phyloP scores from a whole-genome alignment of 1,140 invertebrate species.

The Drosophila aff. region DNA sequence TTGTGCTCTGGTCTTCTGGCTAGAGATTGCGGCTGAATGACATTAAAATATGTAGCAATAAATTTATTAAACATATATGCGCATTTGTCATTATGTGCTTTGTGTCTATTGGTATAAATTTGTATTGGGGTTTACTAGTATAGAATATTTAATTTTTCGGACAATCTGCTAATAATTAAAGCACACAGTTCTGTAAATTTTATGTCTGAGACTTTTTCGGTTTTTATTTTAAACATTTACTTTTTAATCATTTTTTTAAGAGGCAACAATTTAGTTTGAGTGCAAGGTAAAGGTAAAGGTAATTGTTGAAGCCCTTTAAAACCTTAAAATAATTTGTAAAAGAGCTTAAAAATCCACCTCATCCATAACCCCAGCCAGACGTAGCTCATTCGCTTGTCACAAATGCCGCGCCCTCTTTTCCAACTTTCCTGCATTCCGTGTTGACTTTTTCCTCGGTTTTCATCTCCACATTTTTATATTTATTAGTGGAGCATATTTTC shows the following conservation, averaged over 20 bases:
- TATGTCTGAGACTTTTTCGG: neutral
- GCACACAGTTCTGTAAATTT: rapidly evolving
- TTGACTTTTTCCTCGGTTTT: constrained; percentile 1
- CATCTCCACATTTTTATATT: constrained; percentile 30
- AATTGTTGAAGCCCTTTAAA: too few species aligned
- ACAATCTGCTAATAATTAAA: neutral
- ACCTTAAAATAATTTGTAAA: neutral
- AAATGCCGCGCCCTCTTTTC: constrained; percentile 12
- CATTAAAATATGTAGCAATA: constrained; percentile 64
- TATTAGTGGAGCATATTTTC: constrained; percentile 58
- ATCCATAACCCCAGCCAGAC: constrained; percentile 6
- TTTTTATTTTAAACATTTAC: neutral
- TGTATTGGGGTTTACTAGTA: neutral
- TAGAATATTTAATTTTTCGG: neutral
- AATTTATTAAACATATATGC: constrained; percentile 57
- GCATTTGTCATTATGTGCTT: constrained; percentile 23
- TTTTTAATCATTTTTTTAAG: neutral
- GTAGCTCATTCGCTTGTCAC: constrained; percentile 22
- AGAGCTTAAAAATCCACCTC: neutral
- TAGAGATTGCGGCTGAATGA: constrained; percentile 52
- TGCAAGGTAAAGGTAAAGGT: too few species aligned
- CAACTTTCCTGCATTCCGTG: constrained; percentile 4
- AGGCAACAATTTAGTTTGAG: too few species aligned
- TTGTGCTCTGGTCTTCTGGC: constrained; percentile 41
- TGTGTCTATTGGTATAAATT: constrained; percentile 2